Base-by-base conservation (phyloP, 2,888 invertebrate species). In the Pardosa pseudoannulata region DNA sequence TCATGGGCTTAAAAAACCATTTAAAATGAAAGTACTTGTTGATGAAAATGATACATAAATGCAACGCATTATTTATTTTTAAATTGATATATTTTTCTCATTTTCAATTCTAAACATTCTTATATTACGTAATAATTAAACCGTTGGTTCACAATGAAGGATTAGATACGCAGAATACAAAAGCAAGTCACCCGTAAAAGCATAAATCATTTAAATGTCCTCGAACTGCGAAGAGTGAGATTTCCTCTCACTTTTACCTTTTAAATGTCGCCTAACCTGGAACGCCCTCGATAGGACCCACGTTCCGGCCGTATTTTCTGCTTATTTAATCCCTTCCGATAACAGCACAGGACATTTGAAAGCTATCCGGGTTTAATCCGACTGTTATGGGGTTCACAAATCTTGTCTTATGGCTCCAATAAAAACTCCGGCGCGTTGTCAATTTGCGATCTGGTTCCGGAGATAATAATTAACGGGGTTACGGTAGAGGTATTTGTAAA, bases 301-400 rank as follows among this genome's bases (percentile, higher is more conserved):
- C 56, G 56, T 56, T 56, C 56, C 56, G 56, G 56, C 56, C 56
- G 23, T 56, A 56, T 56, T 56, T 56, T 56, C 56, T 23, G 56
- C n/a, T 56, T 56, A 19, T 56, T 56, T 56, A 56, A 56, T 56
- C 56, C 56, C 23, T 23, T 56, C 5, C 56, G 23, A 11, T 23
- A 23, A 3, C 23, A 9, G 23, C 19, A 23, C 56, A 19, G 56
- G 23, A 23, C 56, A 56, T 23, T 56, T 56, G 56, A 56, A 56
- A 56, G 56, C 19, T 23, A 23, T 56, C 23, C 56, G n/a, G 19
- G 19, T 23, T 23, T 56, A 56, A 56, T 7, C 56, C 56, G 56
- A 56, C 56, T 56, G 56, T 56, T 56, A 56, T 56, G 23, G 56
- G 46, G 5, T 56, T 23, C 56, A 56, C 56, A 56, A 56, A 56